phyloP scores from a whole-genome alignment of 2,113 vertebrate genomes.

The Podarcis cretensis region DNA sequence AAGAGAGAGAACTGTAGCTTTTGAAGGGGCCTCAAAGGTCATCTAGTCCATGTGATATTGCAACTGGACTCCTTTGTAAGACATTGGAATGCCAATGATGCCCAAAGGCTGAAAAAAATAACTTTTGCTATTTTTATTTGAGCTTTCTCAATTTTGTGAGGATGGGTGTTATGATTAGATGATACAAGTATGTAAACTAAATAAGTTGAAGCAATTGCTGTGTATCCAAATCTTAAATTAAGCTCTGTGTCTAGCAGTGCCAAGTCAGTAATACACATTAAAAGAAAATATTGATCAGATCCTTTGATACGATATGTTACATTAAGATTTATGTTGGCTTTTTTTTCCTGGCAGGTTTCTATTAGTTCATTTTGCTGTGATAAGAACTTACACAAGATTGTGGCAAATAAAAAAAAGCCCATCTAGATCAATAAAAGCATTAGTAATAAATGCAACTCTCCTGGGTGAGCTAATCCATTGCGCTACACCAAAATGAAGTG shows the following conservation, averaged over 20 bases:
- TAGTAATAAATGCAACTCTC: conserved; percentile 63
- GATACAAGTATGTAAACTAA: not conserved
- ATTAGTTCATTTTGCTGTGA: conserved; percentile 33
- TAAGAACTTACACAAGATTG: conserved; percentile 39
- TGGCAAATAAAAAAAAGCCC: conserved; percentile 44
- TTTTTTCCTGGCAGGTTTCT: conserved; percentile 33
- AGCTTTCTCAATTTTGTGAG: not conserved
- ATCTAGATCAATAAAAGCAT: conserved; percentile 64
- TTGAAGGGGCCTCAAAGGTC: too few species aligned
- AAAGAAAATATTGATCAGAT: conserved; percentile 48
- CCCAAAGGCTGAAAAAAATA: not conserved
- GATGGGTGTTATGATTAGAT: not conserved
- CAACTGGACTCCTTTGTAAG: not conserved
- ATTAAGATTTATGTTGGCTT: conserved; percentile 22
- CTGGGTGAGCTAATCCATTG: conserved; percentile 41
- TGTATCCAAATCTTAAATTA: conserved; percentile 42
- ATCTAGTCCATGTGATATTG: not conserved
- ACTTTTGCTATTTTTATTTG: not conserved
- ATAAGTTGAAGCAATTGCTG: not conserved
- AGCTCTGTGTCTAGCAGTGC: conserved; percentile 31
- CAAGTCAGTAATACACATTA: conserved; percentile 29
- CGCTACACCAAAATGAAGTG: conserved; percentile 49
- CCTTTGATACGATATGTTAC: conserved; percentile 6
- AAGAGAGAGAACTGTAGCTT: not conserved
- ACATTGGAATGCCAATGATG: not conserved